A percentile compares a stretch with the other conserved stretches of the same genome.
These are phyloP conservation scores for Pseudococcus longispinus DNA, from an alignment of 2,888 invertebrate genomes.

Conservation along the genomic window DNA sequence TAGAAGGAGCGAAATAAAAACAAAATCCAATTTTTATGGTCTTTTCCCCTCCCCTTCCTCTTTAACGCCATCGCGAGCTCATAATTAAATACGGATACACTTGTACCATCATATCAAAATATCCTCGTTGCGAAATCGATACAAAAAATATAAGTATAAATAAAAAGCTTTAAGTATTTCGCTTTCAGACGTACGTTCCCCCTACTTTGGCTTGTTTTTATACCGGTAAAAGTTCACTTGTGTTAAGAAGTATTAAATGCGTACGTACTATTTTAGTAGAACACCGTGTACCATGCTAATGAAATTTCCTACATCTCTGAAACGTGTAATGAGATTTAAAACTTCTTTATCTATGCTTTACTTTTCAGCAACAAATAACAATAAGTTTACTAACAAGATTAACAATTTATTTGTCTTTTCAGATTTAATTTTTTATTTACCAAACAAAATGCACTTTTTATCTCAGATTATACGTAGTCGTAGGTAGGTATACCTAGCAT, in stretches of 20 bases:
- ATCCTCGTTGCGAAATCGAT: neutral
- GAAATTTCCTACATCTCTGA: constrained; percentile 22
- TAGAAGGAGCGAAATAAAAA: neutral
- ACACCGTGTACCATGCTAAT: neutral
- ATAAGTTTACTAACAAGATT: constrained; percentile 24
- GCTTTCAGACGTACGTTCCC: neutral
- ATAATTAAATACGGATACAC: neutral
- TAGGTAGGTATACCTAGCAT: neutral
- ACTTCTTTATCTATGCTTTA: constrained; percentile 28
- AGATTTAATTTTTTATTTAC: constrained; percentile 26
- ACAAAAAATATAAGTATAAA: neutral
- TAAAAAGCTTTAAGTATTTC: neutral
- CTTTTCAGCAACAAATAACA: constrained; percentile 8
- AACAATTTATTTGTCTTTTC: constrained; percentile 9
- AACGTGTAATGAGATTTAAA: constrained; percentile 31
- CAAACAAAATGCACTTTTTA: constrained; percentile 15
- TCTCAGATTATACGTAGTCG: neutral
- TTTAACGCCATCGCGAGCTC: neutral
- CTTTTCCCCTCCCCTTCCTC: neutral
- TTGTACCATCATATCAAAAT: neutral
- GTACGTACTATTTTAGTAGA: neutral
- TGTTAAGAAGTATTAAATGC: neutral
- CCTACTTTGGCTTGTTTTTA: neutral
- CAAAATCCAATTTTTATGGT: neutral
- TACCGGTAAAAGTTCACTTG: neutral